Conservation (phyloP, 2,113 vertebrate species). For the Oenanthe oenanthe region DNA sequence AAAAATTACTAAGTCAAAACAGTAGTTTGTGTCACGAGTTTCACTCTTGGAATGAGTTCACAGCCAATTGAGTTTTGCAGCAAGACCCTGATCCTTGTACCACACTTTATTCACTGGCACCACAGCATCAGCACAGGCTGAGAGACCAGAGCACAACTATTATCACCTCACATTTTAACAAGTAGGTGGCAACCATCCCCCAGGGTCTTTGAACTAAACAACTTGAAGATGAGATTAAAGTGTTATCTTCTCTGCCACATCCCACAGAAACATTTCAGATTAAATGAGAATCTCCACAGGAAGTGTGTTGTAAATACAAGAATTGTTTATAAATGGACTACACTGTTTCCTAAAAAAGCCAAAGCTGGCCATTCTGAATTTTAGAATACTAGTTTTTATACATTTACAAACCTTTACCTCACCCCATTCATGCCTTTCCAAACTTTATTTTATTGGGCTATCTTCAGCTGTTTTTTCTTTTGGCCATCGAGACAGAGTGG, state of each 20-base stretch:
- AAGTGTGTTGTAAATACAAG: background rate
- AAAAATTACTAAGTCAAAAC: background rate
- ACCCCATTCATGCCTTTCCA: background rate
- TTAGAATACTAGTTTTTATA: background rate
- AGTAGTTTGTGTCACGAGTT: background rate
- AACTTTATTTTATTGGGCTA: background rate
- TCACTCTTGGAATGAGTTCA: background rate
- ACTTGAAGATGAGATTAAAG: background rate
- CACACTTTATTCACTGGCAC: background rate
- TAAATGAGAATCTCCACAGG: background rate
- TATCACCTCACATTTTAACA: background rate
- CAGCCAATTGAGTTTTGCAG: background rate
- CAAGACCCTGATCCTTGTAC: background rate
- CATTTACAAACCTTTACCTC: background rate
- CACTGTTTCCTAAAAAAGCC: background rate
- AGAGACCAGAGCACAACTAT: background rate
- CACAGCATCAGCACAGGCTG: background rate
- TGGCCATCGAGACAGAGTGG: background rate
- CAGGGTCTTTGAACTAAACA: background rate
- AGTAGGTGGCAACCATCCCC: background rate
- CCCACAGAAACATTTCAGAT: background rate
- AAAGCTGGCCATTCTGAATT: background rate
- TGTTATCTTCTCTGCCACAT: background rate
- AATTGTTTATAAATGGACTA: background rate
- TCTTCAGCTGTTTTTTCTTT: background rate